These are phyloP conservation scores for Carpatolechia fugitivella DNA, from an alignment of 2,888 invertebrate species.

Conservation along the genomic window DNA sequence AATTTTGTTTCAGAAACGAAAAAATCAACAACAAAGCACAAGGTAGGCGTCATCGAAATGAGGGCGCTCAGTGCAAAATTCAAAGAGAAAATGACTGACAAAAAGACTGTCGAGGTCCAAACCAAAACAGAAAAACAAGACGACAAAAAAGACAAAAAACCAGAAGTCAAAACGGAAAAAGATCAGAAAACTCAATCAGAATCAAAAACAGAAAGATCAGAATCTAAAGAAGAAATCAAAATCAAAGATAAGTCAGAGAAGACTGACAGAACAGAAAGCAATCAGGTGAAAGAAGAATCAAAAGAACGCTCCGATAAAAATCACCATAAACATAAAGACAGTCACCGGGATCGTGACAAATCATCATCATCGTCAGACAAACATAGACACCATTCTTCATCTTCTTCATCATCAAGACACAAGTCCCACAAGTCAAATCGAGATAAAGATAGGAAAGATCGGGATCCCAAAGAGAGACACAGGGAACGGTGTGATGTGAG, in stretches of 20 bases:
- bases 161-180: conserved; percentile 27
- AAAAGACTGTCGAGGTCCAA: conserved; percentile 57
- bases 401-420: conserved; percentile 59
- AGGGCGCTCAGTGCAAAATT: conserved; percentile 68
- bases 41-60: conserved; percentile 73
- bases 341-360: conserved; percentile 30
- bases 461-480: conserved; percentile 23
- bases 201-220: conserved; percentile 9
- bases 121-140: conserved; percentile 41
- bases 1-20: conserved; percentile 51
- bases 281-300: conserved; percentile 21
- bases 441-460: conserved; percentile 23
- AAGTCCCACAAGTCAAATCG: conserved; percentile 45
- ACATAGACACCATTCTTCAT: conserved; percentile 59
- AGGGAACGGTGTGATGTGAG: conserved; percentile 30
- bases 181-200: conserved; percentile 17
- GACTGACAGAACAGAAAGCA: conserved; percentile 12
- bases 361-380: conserved; percentile 35
- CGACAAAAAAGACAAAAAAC: conserved; percentile 36
- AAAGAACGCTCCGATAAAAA: conserved; percentile 33
- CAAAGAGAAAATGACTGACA: conserved; percentile 53
- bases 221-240: conserved; percentile 27
- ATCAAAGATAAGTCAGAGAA: conserved; percentile 20
- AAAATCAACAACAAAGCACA: conserved; percentile 58
- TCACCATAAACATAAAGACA: conserved; percentile 51